Conservation (phyloP, 2,113 vertebrate genomes). For the Serilophus lunatus region DNA sequence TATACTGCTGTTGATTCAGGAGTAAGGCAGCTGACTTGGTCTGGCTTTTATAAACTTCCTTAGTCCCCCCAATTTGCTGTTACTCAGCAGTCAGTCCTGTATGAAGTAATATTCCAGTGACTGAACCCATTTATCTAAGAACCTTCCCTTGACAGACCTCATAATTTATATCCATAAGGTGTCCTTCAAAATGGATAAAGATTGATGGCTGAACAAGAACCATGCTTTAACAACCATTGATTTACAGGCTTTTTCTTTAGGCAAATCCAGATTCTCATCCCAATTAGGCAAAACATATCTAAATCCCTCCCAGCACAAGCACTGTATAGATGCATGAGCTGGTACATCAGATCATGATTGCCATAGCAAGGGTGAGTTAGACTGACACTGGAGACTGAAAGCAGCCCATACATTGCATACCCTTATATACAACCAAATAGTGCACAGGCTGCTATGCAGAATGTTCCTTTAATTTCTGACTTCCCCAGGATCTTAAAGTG, state of each 20-base stretch:
- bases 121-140: constrained; percentile 43
- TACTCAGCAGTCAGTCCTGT: constrained; percentile 1
- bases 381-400: background rate
- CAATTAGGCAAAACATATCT: background rate
- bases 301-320: background rate
- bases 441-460: background rate
- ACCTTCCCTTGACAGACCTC: constrained; percentile 47
- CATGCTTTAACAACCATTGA: background rate
- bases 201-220: constrained; percentile 7
- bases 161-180: constrained; percentile 54
- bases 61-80: background rate
- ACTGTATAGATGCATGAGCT: rapidly evolving
- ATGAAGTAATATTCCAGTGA: constrained; percentile 25
- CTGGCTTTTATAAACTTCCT: background rate
- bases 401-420: no score
- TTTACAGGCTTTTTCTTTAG: background rate
- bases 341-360: background rate
- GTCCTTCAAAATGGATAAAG: constrained; percentile 54
- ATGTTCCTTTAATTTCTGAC: background rate
- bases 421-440: background rate
- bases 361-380: background rate
- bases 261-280: background rate
- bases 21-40: background rate
- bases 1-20: background rate
- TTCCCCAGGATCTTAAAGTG: background rate